Evolutionary conservation across 1,140 invertebrate genomes (phyloP).

Genomic region (Doryteuthis pealeii): DNA sequence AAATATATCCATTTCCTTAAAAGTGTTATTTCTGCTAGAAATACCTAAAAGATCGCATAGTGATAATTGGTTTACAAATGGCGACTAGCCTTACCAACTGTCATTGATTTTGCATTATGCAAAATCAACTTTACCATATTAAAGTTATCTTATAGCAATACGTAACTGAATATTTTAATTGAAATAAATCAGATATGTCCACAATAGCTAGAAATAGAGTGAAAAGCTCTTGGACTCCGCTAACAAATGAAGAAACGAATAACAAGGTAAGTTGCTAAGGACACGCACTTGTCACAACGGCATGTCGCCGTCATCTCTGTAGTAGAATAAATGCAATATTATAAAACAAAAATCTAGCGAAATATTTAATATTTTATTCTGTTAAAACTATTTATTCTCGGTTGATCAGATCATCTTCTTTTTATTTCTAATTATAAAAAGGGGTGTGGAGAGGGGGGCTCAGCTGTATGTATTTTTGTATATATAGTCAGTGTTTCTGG

Average conservation of each 20-base stretch:
- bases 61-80: background rate
- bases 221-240: constrained; percentile 58
- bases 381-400: too few relatives aligned
- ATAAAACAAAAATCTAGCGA: too few relatives aligned
- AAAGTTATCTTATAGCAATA: background rate
- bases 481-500: too few relatives aligned
- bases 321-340: background rate
- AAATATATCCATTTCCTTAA: too few relatives aligned
- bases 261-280: constrained; percentile 47
- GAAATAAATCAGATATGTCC: constrained; percentile 36
- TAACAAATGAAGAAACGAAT: constrained; percentile 55
- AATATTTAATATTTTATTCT: too few relatives aligned
- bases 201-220: constrained; percentile 55
- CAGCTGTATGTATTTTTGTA: too few relatives aligned
- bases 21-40: too few relatives aligned
- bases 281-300: constrained; percentile 17
- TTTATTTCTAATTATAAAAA: too few relatives aligned
- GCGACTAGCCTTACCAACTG: background rate
- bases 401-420: too few relatives aligned
- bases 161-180: background rate
- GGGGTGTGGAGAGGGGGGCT: too few relatives aligned
- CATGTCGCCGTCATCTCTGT: background rate
- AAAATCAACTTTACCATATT: background rate
- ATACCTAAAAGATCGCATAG: background rate
- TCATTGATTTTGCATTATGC: background rate